Evolutionary conservation across 2,888 invertebrate species (phyloP).

Genomic region (Macaria liturata): DNA sequence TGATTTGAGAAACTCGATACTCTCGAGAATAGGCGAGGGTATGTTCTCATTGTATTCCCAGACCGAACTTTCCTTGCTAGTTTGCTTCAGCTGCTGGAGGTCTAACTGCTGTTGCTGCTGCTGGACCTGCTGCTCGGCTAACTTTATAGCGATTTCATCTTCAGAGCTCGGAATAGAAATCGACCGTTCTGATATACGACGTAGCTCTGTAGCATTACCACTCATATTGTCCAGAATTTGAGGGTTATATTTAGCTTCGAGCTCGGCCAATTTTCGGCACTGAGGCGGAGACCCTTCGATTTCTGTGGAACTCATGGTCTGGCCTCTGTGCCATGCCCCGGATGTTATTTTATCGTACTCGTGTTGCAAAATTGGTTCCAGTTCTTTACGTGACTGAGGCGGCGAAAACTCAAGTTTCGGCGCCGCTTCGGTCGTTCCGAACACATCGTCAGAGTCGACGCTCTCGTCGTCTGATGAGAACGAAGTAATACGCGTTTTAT

Average conservation of each 20-base stretch:
- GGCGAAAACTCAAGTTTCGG: slow-evolving; percentile 89
- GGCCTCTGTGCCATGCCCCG: slow-evolving; percentile 86
- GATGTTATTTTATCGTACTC: slow-evolving; percentile 88
- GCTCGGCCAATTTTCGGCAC: slow-evolving; percentile 85
- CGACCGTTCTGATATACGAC: slow-evolving; percentile 88
- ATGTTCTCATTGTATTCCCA: slow-evolving; percentile 86
- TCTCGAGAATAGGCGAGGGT: slow-evolving; percentile 85
- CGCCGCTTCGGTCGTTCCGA: slow-evolving; percentile 89
- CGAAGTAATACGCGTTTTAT: slow-evolving; percentile 89
- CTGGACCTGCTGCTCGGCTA: slow-evolving; percentile 59
- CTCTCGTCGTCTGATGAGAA: slow-evolving; percentile 91
- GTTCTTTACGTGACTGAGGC: slow-evolving; percentile 89
- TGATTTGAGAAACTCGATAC: slow-evolving; percentile 83
- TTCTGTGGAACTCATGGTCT: slow-evolving; percentile 90
- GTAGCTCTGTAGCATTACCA: slow-evolving; percentile 86
- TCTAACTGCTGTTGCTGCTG: slow-evolving; percentile 26
- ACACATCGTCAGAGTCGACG: slow-evolving; percentile 90
- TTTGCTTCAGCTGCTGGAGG: slow-evolving; percentile 56
- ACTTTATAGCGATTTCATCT: slow-evolving; percentile 86
- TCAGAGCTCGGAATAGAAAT: slow-evolving; percentile 90
- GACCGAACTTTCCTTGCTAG: slow-evolving; percentile 79
- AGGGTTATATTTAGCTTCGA: slow-evolving; percentile 86
- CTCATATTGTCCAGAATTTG: slow-evolving; percentile 85
- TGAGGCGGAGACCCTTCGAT: slow-evolving; percentile 90
- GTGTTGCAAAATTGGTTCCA: slow-evolving; percentile 88